phyloP scores from a whole-genome alignment of 2,888 invertebrate genomes.

The Epinotia ramella region DNA sequence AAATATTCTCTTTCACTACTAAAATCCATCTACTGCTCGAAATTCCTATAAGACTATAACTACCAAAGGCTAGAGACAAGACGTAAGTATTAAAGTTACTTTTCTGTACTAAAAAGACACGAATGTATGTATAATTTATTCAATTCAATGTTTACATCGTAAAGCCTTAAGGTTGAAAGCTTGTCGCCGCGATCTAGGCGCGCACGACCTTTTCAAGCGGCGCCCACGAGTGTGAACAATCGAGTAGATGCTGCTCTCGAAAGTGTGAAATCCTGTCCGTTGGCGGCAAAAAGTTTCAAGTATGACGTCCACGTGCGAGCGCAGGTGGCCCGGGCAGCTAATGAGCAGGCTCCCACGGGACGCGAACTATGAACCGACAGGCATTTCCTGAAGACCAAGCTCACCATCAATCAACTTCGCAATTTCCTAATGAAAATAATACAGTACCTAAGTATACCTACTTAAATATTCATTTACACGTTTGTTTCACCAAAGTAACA shows the following conservation, averaged over 20 bases:
- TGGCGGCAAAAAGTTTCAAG: constrained; percentile 60
- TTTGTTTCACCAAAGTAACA: neutral
- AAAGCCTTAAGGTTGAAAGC: constrained; percentile 1
- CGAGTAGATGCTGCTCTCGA: constrained; percentile 59
- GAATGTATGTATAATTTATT: neutral
- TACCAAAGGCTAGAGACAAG: neutral
- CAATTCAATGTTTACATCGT: neutral
- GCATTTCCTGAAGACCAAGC: constrained; percentile 65
- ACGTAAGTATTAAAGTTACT: neutral
- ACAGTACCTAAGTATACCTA: neutral
- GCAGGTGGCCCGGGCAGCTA: constrained; percentile 56
- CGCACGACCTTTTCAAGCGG: neutral
- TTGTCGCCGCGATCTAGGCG: neutral
- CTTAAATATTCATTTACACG: neutral
- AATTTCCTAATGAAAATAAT: constrained; percentile 58
- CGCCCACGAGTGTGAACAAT: constrained; percentile 58
- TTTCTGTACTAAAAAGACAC: neutral
- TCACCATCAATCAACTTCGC: constrained; percentile 57
- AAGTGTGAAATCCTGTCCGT: constrained; percentile 68
- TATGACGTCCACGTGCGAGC: constrained; percentile 66
- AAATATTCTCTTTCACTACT: no score
- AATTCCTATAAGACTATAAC: neutral
- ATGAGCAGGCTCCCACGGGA: constrained; percentile 73
- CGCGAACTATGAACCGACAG: constrained; percentile 66
- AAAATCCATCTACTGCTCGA: neutral